Evolutionary conservation across 2,888 invertebrate genomes (phyloP).

Genomic region (Cantharis flavilabris): DNA sequence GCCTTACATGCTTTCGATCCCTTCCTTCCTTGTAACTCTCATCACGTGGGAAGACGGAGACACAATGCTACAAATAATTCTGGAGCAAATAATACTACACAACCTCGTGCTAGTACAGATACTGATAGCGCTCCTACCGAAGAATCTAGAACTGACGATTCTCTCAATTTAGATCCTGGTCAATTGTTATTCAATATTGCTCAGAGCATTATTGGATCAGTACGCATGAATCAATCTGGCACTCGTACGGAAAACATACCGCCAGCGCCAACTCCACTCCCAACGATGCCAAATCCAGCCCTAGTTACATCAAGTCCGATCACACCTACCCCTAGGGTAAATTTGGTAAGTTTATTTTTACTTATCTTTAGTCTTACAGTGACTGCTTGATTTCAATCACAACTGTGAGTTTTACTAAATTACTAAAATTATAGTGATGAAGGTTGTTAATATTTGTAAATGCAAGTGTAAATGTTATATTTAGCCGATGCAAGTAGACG

Average conservation of each 20-base stretch:
- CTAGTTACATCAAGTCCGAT: background rate
- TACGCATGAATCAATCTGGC: background rate
- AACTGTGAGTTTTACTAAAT: too few species aligned
- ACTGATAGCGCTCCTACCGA: background rate
- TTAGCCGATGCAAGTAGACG: slow-evolving; percentile 61
- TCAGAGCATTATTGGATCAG: background rate
- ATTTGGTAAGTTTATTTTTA: background rate
- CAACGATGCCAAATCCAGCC: too few species aligned
- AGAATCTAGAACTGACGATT: slow-evolving; percentile 9
- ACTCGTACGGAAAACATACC: background rate
- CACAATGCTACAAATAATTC: slow-evolving; percentile 11
- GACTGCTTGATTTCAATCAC: background rate
- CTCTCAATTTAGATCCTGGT: background rate
- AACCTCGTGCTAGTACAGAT: slow-evolving; percentile 34
- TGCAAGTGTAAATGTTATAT: background rate
- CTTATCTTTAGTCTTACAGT: background rate
- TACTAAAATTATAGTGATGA: too few species aligned
- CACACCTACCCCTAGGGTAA: background rate
- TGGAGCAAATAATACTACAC: slow-evolving; percentile 32
- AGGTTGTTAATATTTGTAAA: too few species aligned
- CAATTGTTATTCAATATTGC: background rate
- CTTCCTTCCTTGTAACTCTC: slow-evolving; percentile 73
- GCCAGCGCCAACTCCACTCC: background rate
- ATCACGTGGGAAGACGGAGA: slow-evolving; percentile 60
- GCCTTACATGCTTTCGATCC: slow-evolving; percentile 66